Base-by-base conservation (phyloP, 2,888 invertebrate genomes). In the Lingula anatina region DNA sequence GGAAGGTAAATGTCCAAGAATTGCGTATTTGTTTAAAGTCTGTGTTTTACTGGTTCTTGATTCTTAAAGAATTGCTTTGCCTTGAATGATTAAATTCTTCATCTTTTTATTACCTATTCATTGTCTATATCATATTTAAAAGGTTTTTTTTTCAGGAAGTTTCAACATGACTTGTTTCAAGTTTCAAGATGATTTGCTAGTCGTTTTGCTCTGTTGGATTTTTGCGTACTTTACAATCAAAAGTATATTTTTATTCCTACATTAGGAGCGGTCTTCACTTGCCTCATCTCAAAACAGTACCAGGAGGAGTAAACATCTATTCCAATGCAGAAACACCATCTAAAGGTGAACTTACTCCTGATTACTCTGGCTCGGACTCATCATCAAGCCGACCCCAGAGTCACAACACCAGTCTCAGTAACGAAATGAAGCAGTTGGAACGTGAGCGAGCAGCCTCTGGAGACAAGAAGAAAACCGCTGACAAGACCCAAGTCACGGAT, bases 311-410 rank as follows among this genome's bases (percentile, higher is more conserved):
- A 51, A 53, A 57, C 9, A 59, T 62, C 7, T 55, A 40, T 45
- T 54, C 57, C 26, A 65, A 67, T 23, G 65, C 64, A 7, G 85
- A 85, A 20, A 82, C 85, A 45, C 84, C 86, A 61, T 56, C 70
- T 38, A 84, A 27, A 81, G 84, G 44, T 76, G 80, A 47, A 73
- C 81, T 52, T 73, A 83, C 44, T 79, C 65, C 65, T 1, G 79
- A 24, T 27, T 70, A 71, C 45, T 69, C 65, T 56, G 70, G 69
- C 48, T 64, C 68, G 41, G 65, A 64, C 50, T 68, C 65, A 9
- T 60, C 76, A 3, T 71, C 72, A 3, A 64, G 64, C 36, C 67
- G 70, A 44, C 63, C 63, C 5, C 62, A 62, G 7, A 72, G 71
- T 56, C 63, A 67, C 5, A 71, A 66, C 48, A 58, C 67, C 27